Percentiles rank a stretch among this genome's conserved stretches.
Conservation (phyloP, 2,113 vertebrate genomes). For the Aspiorhynchus laticeps region DNA sequence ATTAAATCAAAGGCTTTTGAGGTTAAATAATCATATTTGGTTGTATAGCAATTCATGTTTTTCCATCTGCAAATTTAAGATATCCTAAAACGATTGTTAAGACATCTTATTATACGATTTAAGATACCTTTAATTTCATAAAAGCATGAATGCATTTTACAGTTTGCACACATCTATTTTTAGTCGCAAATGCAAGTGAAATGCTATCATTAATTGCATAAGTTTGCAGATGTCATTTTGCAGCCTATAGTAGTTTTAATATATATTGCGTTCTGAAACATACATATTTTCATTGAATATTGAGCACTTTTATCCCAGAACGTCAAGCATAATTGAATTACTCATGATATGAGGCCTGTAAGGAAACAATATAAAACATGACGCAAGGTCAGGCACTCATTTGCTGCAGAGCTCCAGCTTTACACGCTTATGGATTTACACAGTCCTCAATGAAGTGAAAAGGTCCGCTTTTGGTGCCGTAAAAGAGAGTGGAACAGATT, state of each 20-base stretch:
- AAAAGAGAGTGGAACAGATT: conserved; percentile 26
- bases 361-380: conserved; percentile 26
- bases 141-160: no score
- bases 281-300: neutral
- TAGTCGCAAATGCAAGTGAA: no score
- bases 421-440: conserved; percentile 45
- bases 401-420: conserved; percentile 25
- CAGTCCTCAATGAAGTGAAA: conserved; percentile 39
- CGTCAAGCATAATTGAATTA: neutral
- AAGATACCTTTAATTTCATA: no score
- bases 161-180: no score
- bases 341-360: neutral
- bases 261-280: neutral
- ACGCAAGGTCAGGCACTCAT: conserved; percentile 48
- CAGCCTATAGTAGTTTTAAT: neutral
- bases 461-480: conserved; percentile 8
- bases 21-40: no score
- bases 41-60: no score
- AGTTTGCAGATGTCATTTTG: neutral
- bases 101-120: no score
- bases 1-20: no score
- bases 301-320: neutral
- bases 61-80: no score
- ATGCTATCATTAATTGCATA: neutral
- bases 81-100: no score